Percentiles rank a stretch among this genome's conserved stretches.
phyloP scores from a whole-genome alignment of 2,888 invertebrate species.

The Eristalinus sepulchralis region DNA sequence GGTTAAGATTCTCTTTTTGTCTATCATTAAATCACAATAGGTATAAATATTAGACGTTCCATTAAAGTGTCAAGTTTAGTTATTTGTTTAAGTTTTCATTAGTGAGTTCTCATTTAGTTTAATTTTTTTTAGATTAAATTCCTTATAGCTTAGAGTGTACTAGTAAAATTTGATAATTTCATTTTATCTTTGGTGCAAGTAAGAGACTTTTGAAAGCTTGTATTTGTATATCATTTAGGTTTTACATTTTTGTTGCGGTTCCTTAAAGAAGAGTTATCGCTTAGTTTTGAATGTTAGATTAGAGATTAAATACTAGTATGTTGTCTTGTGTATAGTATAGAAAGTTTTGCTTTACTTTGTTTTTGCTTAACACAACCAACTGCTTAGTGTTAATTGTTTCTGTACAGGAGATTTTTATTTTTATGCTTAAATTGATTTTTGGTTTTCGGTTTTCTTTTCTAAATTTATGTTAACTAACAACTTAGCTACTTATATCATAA shows the following conservation, averaged over 20 bases:
- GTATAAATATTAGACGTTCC: conserved; percentile 26
- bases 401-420: conserved; percentile 38
- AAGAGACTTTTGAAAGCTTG: conserved; percentile 58
- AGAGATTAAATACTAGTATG: conserved; percentile 47
- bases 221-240: background rate
- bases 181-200: conserved; percentile 49
- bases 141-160: background rate
- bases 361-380: conserved; percentile 61
- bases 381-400: conserved; percentile 55
- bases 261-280: background rate
- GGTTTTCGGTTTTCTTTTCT: conserved; percentile 31
- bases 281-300: conserved; percentile 32
- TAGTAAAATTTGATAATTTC: conserved; percentile 28
- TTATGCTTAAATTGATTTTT: background rate
- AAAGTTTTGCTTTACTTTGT: conserved; percentile 43
- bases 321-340: conserved; percentile 34
- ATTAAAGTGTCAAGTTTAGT: conserved; percentile 29
- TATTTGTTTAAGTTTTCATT: conserved; percentile 26
- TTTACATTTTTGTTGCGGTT: conserved; percentile 27
- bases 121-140: background rate
- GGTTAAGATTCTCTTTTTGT: conserved; percentile 46
- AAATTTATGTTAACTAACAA: conserved; percentile 70
- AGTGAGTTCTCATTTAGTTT: conserved; percentile 24
- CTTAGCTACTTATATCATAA: conserved; percentile 62
- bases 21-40: conserved; percentile 70